phyloP scores from a whole-genome alignment of 2,113 vertebrate species.

The Struthidea cinerea region DNA sequence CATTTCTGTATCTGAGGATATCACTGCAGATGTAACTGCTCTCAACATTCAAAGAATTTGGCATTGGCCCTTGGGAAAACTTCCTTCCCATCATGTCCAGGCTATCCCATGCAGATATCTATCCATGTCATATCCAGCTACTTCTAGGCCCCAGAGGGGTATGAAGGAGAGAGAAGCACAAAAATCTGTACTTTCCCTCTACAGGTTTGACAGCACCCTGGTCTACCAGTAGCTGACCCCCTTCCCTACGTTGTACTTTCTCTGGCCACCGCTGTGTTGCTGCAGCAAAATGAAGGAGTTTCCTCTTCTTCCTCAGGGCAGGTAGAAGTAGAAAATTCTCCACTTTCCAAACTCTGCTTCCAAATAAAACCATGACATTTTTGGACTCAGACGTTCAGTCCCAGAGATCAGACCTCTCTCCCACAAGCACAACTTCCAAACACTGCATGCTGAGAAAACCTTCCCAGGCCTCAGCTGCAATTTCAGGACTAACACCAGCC shows the following conservation, averaged over 20 bases:
- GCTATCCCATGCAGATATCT: not conserved
- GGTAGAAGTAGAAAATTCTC: not conserved
- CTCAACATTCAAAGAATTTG: not conserved
- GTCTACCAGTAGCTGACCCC: not conserved
- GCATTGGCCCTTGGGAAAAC: not conserved
- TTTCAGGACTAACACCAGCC: not conserved
- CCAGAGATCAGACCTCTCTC: not conserved
- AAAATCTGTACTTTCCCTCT: not conserved
- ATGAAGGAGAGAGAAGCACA: not conserved
- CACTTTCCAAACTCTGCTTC: not conserved
- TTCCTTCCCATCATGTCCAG: not conserved
- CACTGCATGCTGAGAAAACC: not conserved
- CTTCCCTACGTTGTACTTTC: not conserved
- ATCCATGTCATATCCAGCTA: not conserved
- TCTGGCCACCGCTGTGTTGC: not conserved
- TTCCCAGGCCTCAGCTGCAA: conserved; percentile 8
- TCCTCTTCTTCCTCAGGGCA: not conserved
- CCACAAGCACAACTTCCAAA: not conserved
- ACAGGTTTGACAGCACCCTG: not conserved
- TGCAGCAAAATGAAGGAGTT: not conserved
- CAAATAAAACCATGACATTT: not conserved
- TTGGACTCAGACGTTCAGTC: not conserved
- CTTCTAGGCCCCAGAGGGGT: not conserved
- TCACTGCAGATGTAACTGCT: not conserved
- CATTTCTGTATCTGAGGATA: not conserved